Base-by-base conservation (phyloP, 92 coral and sea anemone species). In the Plumapathes pennacea region DNA sequence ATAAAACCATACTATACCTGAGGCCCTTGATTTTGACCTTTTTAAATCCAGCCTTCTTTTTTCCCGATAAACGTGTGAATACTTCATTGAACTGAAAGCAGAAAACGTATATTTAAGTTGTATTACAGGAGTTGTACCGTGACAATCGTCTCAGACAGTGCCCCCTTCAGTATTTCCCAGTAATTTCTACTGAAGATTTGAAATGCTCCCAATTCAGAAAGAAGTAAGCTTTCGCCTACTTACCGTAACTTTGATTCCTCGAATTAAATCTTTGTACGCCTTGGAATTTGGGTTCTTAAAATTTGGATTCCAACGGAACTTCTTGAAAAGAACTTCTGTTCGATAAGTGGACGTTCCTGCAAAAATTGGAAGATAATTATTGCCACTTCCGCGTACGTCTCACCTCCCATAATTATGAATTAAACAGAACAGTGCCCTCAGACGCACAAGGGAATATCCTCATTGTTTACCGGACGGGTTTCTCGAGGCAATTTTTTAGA, bases 251-350 rank as follows among this genome's bases (percentile, higher is more conserved):
- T 43, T 67, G 30, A 82, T 51, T n/a, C 96, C 96, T 9, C 49
- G 73, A 0, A 67, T 39, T 54, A 87, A 57, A 44, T 87, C 96
- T 50, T 81, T 72, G 67, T 81, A 87, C 22, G 96, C 82, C 53
- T 82, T 87, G 37, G 89, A 82, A 20, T 30, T 67, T 25, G 65
- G 64, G 38, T 83, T 64, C 12, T 70, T 65, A 34, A 82, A 71
- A 24, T 83, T 82, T 0, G 96, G 77, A 20, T 80, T 78, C 96
- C 96, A 87, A 32, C 88, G 84, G 11, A 72, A 84, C 46, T 84
- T 87, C 66, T 67, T 72, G 69, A 81, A 87, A 46, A 82, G 43
- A 25, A 87, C 78, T 56, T 87, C 89, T 4, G 71, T 69, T 14
- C 96, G 68, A 46, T 60, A 87, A 27, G 83, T 78, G 12, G 85